Conservation (phyloP, 2,797 vertebrate species). For the Echiichthys vipera region DNA sequence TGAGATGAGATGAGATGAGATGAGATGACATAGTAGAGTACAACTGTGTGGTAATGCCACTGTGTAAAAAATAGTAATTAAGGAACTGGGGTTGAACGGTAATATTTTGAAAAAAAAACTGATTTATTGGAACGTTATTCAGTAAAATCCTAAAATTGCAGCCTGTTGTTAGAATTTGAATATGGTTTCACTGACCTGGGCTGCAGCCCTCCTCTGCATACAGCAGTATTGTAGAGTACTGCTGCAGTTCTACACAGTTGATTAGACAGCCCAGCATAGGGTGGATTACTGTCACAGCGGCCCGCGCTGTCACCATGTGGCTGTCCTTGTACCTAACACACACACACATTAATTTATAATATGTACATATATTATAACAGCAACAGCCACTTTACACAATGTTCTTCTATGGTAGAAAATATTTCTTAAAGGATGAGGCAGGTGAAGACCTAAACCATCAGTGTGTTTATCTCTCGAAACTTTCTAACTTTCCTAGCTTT, state of each 20-base stretch:
- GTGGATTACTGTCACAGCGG: slow-evolving; percentile 79
- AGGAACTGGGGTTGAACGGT: too few relatives aligned
- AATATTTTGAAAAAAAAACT: too few relatives aligned
- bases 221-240: slow-evolving; percentile 80
- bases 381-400: not conserved
- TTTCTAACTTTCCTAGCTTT: not conserved
- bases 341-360: slow-evolving; percentile 24
- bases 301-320: slow-evolving; percentile 74
- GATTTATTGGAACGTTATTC: too few relatives aligned
- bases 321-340: slow-evolving; percentile 74
- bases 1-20: too few relatives aligned
- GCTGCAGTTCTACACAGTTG: slow-evolving; percentile 77
- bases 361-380: slow-evolving; percentile 2
- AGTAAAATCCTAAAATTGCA: not conserved
- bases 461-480: too few relatives aligned
- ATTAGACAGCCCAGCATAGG: slow-evolving; percentile 78
- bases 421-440: not conserved
- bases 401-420: not conserved
- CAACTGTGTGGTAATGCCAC: too few relatives aligned
- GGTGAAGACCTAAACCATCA: not conserved
- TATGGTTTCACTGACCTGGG: slow-evolving; percentile 67
- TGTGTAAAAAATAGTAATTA: too few relatives aligned
- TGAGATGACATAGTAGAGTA: too few relatives aligned
- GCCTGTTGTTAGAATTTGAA: not conserved
- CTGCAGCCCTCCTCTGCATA: slow-evolving; percentile 78